A percentile compares a stretch with the other conserved stretches of the same genome.
phyloP scores from a whole-genome alignment of 1,140 invertebrate genomes.

The Hypsibius dujardini region DNA sequence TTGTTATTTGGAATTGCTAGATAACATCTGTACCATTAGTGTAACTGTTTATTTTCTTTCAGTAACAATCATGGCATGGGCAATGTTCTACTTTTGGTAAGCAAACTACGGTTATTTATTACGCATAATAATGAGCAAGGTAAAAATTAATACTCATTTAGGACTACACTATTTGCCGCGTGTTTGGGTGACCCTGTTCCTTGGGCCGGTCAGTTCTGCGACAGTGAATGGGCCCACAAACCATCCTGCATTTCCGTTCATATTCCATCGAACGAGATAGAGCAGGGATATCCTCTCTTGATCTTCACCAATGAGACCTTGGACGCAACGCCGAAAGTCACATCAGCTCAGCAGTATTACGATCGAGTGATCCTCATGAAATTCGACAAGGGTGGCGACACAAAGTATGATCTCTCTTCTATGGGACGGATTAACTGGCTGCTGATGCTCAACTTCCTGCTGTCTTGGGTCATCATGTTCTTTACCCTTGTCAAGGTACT shows the following conservation, averaged over 20 bases:
- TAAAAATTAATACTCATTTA: slow-evolving; percentile 1
- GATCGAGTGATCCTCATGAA: not conserved
- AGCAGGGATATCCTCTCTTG: too few species aligned
- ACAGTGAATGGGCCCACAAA: not conserved
- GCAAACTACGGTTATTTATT: not conserved
- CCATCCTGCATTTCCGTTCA: not conserved
- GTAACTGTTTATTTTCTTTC: not conserved
- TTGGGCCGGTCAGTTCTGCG: slow-evolving; percentile 4
- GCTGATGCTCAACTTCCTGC: not conserved
- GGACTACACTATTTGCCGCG: not conserved
- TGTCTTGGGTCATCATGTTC: not conserved
- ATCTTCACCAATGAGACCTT: too few species aligned
- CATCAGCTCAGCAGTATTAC: slow-evolving; percentile 12
- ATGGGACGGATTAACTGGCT: slow-evolving; percentile 10
- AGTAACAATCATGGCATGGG: slow-evolving; percentile 15
- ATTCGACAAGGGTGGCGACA: not conserved
- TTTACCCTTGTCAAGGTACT: slow-evolving; percentile 3
- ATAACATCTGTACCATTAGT: not conserved
- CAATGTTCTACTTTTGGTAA: slow-evolving; percentile 9
- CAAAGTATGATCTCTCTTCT: not conserved
- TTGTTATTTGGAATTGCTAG: not conserved
- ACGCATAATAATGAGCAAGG: too few species aligned
- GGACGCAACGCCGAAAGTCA: not conserved
- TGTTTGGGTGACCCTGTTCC: not conserved
- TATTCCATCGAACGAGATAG: too few species aligned